A percentile compares a stretch with the other conserved stretches of the same genome.
Evolutionary conservation across 2,797 vertebrate species (phyloP).

Genomic region (Lepilemur ruficaudatus): DNA sequence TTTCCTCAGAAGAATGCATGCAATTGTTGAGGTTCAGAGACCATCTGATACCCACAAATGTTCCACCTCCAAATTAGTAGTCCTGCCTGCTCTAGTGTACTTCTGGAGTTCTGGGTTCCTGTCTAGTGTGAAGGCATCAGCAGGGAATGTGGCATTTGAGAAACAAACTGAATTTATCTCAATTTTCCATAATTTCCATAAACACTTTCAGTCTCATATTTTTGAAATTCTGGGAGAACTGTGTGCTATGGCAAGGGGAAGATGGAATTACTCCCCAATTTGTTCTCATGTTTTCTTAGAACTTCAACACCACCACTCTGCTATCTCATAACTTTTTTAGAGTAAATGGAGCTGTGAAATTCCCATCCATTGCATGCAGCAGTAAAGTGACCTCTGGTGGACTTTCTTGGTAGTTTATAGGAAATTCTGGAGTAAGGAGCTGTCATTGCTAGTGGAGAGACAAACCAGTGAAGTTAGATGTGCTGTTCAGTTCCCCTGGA

Average conservation of each 20-base stretch:
- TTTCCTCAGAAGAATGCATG: neutral
- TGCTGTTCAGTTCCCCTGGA: neutral
- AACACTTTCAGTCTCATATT: neutral
- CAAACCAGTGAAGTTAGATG: neutral
- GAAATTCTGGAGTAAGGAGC: constrained; percentile 27
- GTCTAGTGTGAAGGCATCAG: neutral
- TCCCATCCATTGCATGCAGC: neutral
- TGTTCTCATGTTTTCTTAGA: neutral
- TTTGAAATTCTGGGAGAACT: neutral
- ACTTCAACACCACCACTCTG: neutral
- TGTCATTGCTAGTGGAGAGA: neutral
- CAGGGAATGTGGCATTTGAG: neutral
- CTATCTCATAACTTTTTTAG: neutral
- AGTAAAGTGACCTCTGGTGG: constrained; percentile 64
- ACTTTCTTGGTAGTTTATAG: constrained; percentile 6
- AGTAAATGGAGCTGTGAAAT: neutral
- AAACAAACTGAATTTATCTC: neutral
- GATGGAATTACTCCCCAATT: neutral
- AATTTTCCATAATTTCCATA: neutral
- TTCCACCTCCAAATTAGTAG: neutral
- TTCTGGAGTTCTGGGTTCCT: neutral
- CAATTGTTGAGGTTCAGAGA: neutral
- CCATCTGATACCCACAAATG: neutral
- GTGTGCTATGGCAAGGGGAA: neutral
- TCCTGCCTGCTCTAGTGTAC: neutral